Percentiles rank a stretch among this genome's conserved stretches.
Evolutionary conservation across 2,113 vertebrate genomes (phyloP).

Genomic region (Percopsis transmontana): DNA sequence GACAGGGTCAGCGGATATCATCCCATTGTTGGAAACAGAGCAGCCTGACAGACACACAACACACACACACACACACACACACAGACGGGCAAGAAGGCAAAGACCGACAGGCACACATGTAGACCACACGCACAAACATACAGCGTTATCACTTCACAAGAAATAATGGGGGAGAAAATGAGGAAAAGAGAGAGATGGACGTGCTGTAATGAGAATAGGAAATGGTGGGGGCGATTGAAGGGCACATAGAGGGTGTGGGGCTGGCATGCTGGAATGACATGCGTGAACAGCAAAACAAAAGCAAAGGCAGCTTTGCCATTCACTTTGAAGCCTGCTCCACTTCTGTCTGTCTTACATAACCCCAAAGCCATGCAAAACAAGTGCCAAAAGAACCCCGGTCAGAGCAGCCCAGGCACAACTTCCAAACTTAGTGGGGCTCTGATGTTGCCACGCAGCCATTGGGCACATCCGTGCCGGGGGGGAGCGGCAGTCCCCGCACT

Average conservation of each 20-base stretch:
- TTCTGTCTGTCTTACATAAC: conserved; percentile 74
- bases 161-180: background rate
- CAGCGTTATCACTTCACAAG: background rate
- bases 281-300: conserved; percentile 72
- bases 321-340: conserved; percentile 78
- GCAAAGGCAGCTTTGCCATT: conserved; percentile 74
- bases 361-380: conserved; percentile 71
- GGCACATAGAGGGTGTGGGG: conserved; percentile 7
- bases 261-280: conserved; percentile 67
- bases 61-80: background rate
- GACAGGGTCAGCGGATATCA: conserved; percentile 13
- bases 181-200: background rate
- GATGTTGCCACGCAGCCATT: conserved; percentile 42
- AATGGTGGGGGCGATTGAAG: too few species aligned
- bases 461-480: conserved; percentile 39
- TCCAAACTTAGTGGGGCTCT: conserved; percentile 52
- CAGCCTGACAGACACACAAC: background rate
- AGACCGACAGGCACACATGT: too few species aligned
- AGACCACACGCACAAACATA: too few species aligned
- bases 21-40: conserved; percentile 5
- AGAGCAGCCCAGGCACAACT: conserved; percentile 41
- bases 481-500: conserved; percentile 31
- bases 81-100: background rate
- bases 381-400: conserved; percentile 49
- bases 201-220: too few species aligned